Base-by-base conservation (phyloP, 2,888 invertebrate species). In the Calliphora vomitoria region DNA sequence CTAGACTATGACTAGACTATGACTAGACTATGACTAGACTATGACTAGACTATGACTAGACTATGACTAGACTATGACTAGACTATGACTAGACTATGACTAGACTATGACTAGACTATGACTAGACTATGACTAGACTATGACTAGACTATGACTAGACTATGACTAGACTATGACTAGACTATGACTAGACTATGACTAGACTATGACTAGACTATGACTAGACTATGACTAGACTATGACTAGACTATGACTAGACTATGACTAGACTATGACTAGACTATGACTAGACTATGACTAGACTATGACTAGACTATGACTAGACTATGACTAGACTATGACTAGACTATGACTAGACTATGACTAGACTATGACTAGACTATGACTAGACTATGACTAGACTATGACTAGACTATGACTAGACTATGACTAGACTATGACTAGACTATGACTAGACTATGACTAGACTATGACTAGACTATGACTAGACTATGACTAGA, bases 1-100 rank as follows among this genome's bases (percentile, higher is more conserved):
- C 47, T 47, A 47, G 47, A 47, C 47, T 47, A 47, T 47, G 47
- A 47, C 47, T 47, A 47, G 47, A 47, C 47, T 47, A 47, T 47
- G 47, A 47, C 47, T 47, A 47, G 47, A 47, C 47, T 47, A 47
- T 47, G 47, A 47, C 47, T 47, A 47, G 47, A 47, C 47, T 47
- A 47, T 47, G 47, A 47, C 47, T 47, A 47, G 47, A 47, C 47
- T 47, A 47, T 47, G 47, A 47, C 47, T 47, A 47, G 47, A 47
- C 47, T 47, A 47, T 47, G 47, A 47, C 47, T 47, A 47, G 47
- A 47, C 47, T 47, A 47, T 47, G 47, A 47, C 47, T 47, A 47
- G 47, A 47, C 47, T 47, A 47, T 47, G 47, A 47, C 47, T 47
- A 47, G 47, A 47, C 47, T 47, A 47, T 47, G 47, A 47, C 47